Percentiles rank a stretch among this genome's conserved stretches.
These are phyloP conservation scores for Panthera uncia DNA, from an alignment of 2,113 vertebrate species.

Conservation along the genomic window DNA sequence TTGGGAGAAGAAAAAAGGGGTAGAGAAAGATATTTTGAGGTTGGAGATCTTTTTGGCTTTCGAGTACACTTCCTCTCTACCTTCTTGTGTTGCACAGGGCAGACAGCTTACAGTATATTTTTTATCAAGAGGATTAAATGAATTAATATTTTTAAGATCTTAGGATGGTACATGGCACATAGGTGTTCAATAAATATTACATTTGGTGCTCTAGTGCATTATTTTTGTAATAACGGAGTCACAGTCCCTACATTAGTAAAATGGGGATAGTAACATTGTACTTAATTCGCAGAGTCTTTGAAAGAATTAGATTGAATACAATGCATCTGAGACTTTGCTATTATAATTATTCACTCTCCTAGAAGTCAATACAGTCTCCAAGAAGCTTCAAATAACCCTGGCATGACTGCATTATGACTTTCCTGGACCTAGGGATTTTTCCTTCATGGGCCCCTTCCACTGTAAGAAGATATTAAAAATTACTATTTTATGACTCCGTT, in stretches of 20 bases:
- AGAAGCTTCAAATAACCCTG: background rate
- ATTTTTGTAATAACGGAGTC: background rate
- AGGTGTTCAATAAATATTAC: background rate
- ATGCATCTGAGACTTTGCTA: background rate
- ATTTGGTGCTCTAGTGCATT: background rate
- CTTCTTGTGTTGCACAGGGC: background rate
- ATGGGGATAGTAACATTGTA: background rate
- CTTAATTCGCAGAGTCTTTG: background rate
- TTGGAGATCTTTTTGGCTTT: background rate
- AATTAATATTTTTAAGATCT: background rate
- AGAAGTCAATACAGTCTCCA: background rate
- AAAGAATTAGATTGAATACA: background rate
- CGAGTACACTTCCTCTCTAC: background rate
- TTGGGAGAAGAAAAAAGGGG: background rate
- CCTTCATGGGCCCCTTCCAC: background rate
- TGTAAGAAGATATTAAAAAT: background rate
- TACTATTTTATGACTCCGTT: background rate
- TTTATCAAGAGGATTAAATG: conserved; percentile 25
- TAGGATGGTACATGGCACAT: background rate
- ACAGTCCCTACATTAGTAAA: background rate
- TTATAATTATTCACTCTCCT: background rate
- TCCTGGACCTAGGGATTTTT: background rate
- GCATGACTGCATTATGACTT: background rate
- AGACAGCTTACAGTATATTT: background rate
- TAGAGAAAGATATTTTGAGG: background rate